These are phyloP conservation scores for Tarsius wallacei DNA, from an alignment of 2,797 vertebrate species.

Conservation along the genomic window DNA sequence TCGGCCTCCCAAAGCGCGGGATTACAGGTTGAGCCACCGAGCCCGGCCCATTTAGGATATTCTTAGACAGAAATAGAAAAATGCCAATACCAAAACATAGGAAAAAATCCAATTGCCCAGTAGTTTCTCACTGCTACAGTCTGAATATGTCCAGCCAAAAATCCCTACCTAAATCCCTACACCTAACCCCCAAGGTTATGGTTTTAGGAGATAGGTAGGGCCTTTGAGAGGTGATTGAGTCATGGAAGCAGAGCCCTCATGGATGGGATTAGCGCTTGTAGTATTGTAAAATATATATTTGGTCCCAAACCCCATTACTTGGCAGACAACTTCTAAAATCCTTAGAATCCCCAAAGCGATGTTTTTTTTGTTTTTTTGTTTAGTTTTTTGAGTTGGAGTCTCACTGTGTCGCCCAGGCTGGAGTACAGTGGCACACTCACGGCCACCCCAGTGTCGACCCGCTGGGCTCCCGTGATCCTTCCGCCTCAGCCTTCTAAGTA, in stretches of 20 bases:
- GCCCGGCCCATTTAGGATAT: no score
- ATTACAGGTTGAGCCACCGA: no score
- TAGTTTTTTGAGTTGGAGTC: no score
- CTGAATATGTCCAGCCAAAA: background rate
- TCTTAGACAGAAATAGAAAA: slow-evolving; percentile 25
- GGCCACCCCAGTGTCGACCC: no score
- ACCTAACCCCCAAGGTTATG: background rate
- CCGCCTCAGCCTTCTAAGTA: no score
- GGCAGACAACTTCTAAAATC: background rate
- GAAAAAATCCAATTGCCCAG: background rate
- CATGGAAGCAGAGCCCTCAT: background rate
- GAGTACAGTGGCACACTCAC: no score
- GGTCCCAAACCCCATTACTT: background rate
- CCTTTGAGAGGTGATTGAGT: background rate
- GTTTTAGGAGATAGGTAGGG: background rate
- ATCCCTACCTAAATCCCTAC: no score
- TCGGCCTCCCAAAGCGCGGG: no score
- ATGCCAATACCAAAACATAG: background rate
- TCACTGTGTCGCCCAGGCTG: no score
- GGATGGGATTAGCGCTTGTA: no score
- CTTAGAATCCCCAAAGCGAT: background rate
- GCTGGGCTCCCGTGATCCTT: no score
- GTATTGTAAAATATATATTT: background rate
- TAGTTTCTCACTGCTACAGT: background rate
- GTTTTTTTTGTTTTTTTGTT: background rate